Conservation (phyloP, 2,797 vertebrate genomes). For the Lacerta agilis region DNA sequence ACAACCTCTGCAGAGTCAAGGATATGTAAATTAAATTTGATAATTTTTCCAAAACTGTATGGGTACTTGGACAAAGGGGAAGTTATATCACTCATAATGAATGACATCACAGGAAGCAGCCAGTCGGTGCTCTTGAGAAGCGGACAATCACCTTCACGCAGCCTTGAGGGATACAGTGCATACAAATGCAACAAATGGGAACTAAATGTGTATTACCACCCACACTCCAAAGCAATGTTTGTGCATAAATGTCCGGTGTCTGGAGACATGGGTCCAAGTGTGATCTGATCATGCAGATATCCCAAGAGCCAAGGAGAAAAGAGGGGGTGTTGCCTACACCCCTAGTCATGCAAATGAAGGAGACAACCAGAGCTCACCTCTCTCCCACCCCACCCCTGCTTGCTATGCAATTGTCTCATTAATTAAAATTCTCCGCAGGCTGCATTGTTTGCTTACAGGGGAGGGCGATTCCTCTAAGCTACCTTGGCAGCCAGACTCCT, state of each 20-base stretch:
- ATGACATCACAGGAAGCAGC: neutral
- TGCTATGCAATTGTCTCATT: neutral
- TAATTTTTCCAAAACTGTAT: neutral
- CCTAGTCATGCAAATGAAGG: neutral
- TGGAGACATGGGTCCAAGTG: neutral
- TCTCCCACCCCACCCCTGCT: neutral
- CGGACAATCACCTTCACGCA: neutral
- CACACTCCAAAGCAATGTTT: neutral
- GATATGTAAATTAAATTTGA: neutral
- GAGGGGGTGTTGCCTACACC: fast-evolving
- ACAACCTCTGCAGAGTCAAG: neutral
- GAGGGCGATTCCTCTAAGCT: constrained; percentile 25
- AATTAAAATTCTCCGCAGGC: constrained; percentile 13
- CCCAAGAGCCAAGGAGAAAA: neutral
- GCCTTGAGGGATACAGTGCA: too few species aligned
- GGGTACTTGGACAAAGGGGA: too few species aligned
- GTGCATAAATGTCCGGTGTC: neutral
- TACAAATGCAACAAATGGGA: too few species aligned
- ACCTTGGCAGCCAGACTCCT: constrained; percentile 1
- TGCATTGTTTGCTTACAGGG: constrained; percentile 37
- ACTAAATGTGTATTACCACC: too few species aligned
- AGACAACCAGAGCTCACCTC: neutral
- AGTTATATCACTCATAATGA: neutral
- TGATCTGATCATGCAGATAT: neutral
- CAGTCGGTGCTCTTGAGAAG: neutral